Evolutionary conservation across 2,888 invertebrate species (phyloP).

Genomic region (Agrochola macilenta): DNA sequence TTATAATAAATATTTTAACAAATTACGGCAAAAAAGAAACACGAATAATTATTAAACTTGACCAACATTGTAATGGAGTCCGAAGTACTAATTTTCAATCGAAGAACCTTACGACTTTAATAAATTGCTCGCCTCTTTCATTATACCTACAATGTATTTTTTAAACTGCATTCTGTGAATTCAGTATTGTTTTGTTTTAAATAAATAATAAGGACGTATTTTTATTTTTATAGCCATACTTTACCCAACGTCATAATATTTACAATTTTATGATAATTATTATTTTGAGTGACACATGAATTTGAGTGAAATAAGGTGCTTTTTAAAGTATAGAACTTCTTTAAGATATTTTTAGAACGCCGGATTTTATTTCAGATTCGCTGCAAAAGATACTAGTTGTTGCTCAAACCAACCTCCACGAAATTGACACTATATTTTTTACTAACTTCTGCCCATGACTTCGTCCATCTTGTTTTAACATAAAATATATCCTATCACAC

Average conservation of each 20-base stretch:
- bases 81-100: not conserved
- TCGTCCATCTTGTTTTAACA: not conserved
- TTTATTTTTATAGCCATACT: constrained; percentile 61
- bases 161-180: constrained; percentile 70
- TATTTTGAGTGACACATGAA: constrained; percentile 19
- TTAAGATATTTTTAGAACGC: constrained; percentile 25
- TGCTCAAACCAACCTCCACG: too few relatives aligned
- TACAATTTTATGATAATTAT: constrained; percentile 23
- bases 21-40: not conserved
- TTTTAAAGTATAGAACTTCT: constrained; percentile 25
- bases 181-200: constrained; percentile 68
- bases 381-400: not conserved
- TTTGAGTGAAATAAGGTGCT: constrained; percentile 53
- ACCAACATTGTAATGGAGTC: not conserved
- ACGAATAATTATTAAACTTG: not conserved
- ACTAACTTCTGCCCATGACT: not conserved
- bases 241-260: constrained; percentile 50
- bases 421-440: too few relatives aligned
- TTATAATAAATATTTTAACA: not conserved
- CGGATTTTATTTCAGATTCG: constrained; percentile 29
- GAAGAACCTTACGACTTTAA: not conserved
- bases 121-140: constrained; percentile 24
- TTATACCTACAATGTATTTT: constrained; percentile 35
- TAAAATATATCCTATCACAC: not conserved
- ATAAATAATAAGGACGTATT: constrained; percentile 50